A percentile compares a stretch with the other conserved stretches of the same genome.
These are phyloP conservation scores for Cranoglanis bouderius DNA, from an alignment of 2,113 vertebrate species.

Conservation along the genomic window DNA sequence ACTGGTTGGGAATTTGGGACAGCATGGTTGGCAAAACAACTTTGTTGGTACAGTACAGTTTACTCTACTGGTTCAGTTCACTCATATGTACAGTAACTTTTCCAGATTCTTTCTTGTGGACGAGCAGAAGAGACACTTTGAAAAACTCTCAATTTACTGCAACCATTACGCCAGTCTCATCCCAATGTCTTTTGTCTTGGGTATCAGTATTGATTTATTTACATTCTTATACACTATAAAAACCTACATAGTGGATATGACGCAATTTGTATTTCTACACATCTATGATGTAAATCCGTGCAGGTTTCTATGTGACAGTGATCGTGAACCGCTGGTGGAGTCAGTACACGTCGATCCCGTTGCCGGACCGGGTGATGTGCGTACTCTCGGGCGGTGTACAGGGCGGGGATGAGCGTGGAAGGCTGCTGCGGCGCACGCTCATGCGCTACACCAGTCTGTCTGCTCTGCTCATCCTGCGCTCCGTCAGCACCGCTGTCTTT, in stretches of 20 bases:
- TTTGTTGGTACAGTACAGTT: neutral
- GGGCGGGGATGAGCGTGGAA: constrained; percentile 82
- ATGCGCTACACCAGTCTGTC: constrained; percentile 90
- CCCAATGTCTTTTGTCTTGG: constrained; percentile 89
- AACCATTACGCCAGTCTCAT: constrained; percentile 91
- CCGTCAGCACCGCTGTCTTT: constrained; percentile 88
- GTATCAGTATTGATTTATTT: constrained; percentile 59
- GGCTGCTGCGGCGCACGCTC: constrained; percentile 85
- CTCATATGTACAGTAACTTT: neutral
- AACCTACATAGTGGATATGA: neutral
- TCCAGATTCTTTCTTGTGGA: constrained; percentile 80
- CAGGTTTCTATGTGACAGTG: constrained; percentile 93
- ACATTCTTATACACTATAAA: neutral
- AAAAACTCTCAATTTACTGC: constrained; percentile 91
- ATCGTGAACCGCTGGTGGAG: constrained; percentile 94
- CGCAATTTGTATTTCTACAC: neutral
- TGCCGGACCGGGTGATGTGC: constrained; percentile 87
- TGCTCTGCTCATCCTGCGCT: constrained; percentile 86
- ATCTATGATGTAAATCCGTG: neutral
- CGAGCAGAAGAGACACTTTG: constrained; percentile 84
- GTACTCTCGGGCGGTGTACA: constrained; percentile 80
- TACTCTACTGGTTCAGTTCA: neutral
- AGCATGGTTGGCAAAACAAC: neutral
- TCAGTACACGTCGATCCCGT: constrained; percentile 87
- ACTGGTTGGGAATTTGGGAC: neutral